phyloP scores from a whole-genome alignment of 1,140 invertebrate species.

The Hycleus phaleratus region DNA sequence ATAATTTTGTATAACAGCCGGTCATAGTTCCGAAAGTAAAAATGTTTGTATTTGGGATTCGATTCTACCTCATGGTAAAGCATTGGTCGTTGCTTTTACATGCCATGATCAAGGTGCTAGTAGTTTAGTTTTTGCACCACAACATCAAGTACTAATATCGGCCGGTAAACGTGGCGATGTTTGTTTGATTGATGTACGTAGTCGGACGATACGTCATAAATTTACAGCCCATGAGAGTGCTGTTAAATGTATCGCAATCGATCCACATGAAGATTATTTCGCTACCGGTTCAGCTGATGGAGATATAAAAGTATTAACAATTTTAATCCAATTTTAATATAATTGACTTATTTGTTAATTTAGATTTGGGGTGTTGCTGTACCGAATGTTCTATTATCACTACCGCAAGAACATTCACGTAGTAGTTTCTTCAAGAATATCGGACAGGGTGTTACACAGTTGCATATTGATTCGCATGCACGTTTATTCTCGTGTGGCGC shows the following conservation, averaged over 20 bases:
- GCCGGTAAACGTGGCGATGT: slow-evolving; percentile 95
- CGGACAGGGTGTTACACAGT: slow-evolving; percentile 92
- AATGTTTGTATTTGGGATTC: slow-evolving; percentile 99
- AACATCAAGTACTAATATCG: slow-evolving; percentile 84
- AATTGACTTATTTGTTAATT: slow-evolving; percentile 11
- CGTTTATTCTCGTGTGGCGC: slow-evolving; percentile 96
- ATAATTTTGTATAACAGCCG: slow-evolving; percentile 52
- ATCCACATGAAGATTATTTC: slow-evolving; percentile 93
- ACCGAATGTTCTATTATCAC: slow-evolving; percentile 77
- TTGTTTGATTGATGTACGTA: slow-evolving; percentile 89
- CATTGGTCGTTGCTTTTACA: slow-evolving; percentile 81
- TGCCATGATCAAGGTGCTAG: slow-evolving; percentile 90
- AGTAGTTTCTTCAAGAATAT: slow-evolving; percentile 95
- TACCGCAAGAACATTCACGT: slow-evolving; percentile 86
- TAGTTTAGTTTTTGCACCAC: slow-evolving; percentile 84
- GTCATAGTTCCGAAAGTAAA: slow-evolving; percentile 91
- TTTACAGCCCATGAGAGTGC: slow-evolving; percentile 89
- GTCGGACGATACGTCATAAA: slow-evolving; percentile 77
- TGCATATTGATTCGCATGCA: slow-evolving; percentile 77
- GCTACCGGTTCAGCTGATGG: slow-evolving; percentile 97
- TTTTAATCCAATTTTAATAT: too few relatives aligned
- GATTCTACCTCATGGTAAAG: slow-evolving; percentile 88
- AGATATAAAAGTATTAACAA: slow-evolving; percentile 81
- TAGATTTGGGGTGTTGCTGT: slow-evolving; percentile 89
- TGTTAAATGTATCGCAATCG: slow-evolving; percentile 89